phyloP scores from a whole-genome alignment of 2,113 vertebrate genomes.

The Anser brachyrhynchus region DNA sequence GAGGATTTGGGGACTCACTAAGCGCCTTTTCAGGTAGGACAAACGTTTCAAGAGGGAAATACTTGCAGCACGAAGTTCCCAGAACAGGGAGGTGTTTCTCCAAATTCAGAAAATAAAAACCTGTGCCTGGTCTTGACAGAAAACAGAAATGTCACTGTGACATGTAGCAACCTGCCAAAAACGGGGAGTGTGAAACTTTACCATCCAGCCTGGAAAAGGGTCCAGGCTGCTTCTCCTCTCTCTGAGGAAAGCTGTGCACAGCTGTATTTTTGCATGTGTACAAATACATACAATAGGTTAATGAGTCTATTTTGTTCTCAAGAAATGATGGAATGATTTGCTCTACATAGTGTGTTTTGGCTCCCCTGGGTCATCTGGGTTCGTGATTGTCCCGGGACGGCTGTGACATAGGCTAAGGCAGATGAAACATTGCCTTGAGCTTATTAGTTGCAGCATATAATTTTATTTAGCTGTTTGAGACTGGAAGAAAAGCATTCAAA shows the following conservation, averaged over 20 bases:
- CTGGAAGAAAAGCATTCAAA: background rate
- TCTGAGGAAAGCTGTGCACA: background rate
- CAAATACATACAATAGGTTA: background rate
- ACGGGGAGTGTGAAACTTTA: background rate
- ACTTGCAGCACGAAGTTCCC: background rate
- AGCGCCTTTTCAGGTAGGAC: background rate
- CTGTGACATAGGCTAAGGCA: background rate
- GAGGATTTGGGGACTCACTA: background rate
- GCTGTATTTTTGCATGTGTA: background rate
- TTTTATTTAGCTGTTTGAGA: background rate
- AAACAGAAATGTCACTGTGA: background rate
- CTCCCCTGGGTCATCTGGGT: background rate
- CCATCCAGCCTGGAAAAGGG: background rate
- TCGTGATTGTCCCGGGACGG: accelerated
- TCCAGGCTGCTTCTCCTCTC: background rate
- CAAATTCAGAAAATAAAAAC: background rate
- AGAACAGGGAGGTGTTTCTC: background rate
- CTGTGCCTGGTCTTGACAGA: background rate
- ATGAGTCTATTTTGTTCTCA: background rate
- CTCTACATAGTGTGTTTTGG: background rate
- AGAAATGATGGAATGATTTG: background rate
- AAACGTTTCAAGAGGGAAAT: background rate
- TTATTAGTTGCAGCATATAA: background rate
- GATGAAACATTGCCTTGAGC: background rate
- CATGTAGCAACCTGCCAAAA: background rate